Base-by-base conservation (phyloP, 2,888 invertebrate species). In the Spodoptera picta region DNA sequence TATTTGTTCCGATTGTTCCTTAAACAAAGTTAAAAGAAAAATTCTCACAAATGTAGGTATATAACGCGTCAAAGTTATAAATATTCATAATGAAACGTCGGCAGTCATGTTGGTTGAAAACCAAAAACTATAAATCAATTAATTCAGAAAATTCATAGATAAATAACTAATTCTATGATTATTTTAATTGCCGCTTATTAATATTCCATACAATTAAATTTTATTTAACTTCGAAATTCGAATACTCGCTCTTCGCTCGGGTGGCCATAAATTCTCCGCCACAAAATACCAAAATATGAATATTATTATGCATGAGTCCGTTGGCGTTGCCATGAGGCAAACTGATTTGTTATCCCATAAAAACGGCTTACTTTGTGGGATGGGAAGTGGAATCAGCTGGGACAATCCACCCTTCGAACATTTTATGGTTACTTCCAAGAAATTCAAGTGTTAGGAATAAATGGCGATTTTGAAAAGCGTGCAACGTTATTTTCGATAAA, bases 291-390 rank as follows among this genome's bases (percentile, higher is more conserved):
- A 58, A 63, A 70, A 67, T 73, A 54, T 53, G 31, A 50, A 43
- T 60, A 80, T 83, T 82, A 80, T 59, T 80, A 84, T 79, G 80
- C 77, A 81, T 79, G 77, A 79, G 67, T 73, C 63, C 60, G 68
- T 74, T 67, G 66, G 74, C 62, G 76, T 77, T 77, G 76, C 81
- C 73, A 75, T 73, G 81, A 71, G 68, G 65, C 48, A 63, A 70
- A 82, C 86, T 88, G 87, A 88, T 87, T 88, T 88, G 87, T 88
- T 65, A 68, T 76, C 80, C 76, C 77, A 84, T 85, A 87, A 87
- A 83, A 84, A 83, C 82, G 83, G 80, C 83, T 75, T 66, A 73
- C 80, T 79, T 81, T 77, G 55, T 49, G 52, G 65, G 72, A 75
- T 80, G 81, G 79, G 75, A 79, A 75, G 78, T 79, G 50, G 56